Evolutionary conservation across 2,797 vertebrate species (phyloP).

Genomic region (Chelon labrosus): DNA sequence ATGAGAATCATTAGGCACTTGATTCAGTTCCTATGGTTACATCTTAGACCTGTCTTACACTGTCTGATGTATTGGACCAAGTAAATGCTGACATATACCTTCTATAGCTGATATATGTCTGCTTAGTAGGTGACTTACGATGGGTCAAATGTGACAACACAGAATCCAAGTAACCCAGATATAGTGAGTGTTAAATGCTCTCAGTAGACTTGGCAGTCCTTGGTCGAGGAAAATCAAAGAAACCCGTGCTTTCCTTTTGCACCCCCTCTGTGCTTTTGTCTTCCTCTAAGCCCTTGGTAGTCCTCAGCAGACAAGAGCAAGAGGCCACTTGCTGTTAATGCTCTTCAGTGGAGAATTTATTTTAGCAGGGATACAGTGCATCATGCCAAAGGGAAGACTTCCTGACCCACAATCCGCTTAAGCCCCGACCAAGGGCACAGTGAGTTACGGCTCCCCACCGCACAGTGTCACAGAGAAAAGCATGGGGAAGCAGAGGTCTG

Average conservation of each 20-base stretch:
- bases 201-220: conserved; percentile 45
- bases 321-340: conserved; percentile 72
- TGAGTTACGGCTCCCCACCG: conserved; percentile 75
- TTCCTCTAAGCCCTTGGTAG: conserved; percentile 67
- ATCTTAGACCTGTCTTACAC: conserved; percentile 28
- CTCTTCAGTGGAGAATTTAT: conserved; percentile 79
- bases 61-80: conserved; percentile 14
- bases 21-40: conserved; percentile 49
- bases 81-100: conserved; percentile 10
- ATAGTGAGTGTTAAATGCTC: conserved; percentile 54
- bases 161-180: conserved; percentile 41
- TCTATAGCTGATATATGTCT: conserved; percentile 6
- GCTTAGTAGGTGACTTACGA: conserved; percentile 21
- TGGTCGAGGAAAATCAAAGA: conserved; percentile 62
- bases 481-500: conserved; percentile 72
- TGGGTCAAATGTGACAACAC: conserved; percentile 29
- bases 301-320: conserved; percentile 69
- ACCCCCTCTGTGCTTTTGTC: conserved; percentile 59
- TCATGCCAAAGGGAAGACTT: conserved; percentile 77
- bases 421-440: conserved; percentile 77
- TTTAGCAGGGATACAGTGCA: conserved; percentile 75
- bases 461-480: conserved; percentile 72
- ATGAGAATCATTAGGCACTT: conserved; percentile 43
- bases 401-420: conserved; percentile 81
- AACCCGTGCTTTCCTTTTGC: conserved; percentile 52